Base-by-base conservation (phyloP, 1,140 invertebrate species). In the Drosophila sturtevanti region DNA sequence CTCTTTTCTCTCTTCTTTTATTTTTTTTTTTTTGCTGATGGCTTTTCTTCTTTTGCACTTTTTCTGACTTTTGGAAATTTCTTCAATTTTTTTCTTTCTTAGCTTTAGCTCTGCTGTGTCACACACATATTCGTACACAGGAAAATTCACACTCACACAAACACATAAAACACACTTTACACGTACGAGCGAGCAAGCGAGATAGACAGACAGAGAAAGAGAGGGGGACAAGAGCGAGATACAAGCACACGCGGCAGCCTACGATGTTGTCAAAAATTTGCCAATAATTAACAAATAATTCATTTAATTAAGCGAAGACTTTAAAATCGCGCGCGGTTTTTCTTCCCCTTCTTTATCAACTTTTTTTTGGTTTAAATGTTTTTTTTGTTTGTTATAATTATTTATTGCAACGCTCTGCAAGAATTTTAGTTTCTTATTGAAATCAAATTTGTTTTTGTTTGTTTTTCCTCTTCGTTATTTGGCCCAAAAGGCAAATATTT, bases 51-150 rank as follows among this genome's bases (percentile, higher is more conserved):
- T 38, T 63, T 11, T 63, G 41, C 21, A 55, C 51, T 61, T 55
- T 56, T 58, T 58, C 35, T 31, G 44, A 51, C 21, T 58, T 27
- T 21, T 44, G 21, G 41, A 65, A 35, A 56, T 61, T 68, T 37
- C 31, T 37, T 31, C 34, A 59, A 59, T 60, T 51, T 55, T 54
- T 54, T 58, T 58, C 70, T 60, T 69, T 59, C 44, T 65, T 64
- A 31, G 27, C 27, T 31, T 31, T 31, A 31, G 27, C 27, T 31
- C 6, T 31, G 27, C 27, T 31, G 27, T 62, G 16, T 48, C 37
- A 12, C 51, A 37, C 71, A 69, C 60, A 35, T 7, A 6, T 3
- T 31, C 6, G 27, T 31, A 12, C 63, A 44, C 63, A 65, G 54
- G 22, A 21, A 61, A 55, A 66, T 58, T 24, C 44, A 27, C 37